Conservation (phyloP, 2,113 vertebrate species). For the Zosterops borbonicus region DNA sequence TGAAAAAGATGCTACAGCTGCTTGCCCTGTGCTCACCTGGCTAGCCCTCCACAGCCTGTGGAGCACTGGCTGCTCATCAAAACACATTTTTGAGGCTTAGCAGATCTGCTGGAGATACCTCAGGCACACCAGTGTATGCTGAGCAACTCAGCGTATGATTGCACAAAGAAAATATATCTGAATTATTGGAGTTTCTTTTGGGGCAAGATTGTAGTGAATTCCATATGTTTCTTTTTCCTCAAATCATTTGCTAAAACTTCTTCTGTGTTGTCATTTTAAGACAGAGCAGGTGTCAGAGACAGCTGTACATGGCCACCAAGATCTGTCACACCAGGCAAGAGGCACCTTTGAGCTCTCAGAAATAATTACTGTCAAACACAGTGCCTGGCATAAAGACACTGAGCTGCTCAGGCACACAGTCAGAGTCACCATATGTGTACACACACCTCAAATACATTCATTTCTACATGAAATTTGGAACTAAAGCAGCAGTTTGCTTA, state of each 20-base stretch:
- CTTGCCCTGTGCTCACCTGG: background rate
- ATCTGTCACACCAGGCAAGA: background rate
- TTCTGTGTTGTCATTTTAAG: background rate
- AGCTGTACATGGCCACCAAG: background rate
- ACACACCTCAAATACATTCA: background rate
- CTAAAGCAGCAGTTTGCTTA: background rate
- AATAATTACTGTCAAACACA: slow-evolving; percentile 5
- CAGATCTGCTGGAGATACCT: background rate
- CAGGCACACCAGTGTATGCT: background rate
- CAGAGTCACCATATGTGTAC: background rate
- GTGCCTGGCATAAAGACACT: background rate
- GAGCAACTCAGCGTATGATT: background rate
- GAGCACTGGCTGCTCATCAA: background rate
- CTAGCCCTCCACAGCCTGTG: background rate
- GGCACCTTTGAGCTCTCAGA: background rate
- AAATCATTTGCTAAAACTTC: background rate
- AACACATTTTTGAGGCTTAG: background rate
- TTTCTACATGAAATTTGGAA: background rate
- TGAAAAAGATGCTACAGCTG: background rate
- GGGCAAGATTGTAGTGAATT: background rate
- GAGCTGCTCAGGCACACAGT: fast-evolving
- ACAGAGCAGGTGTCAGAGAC: background rate
- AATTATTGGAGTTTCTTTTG: background rate
- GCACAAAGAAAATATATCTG: background rate
- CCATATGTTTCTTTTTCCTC: background rate